Percentiles rank a stretch among this genome's conserved stretches.
These are phyloP conservation scores for Promerops cafer DNA, from an alignment of 2,113 vertebrate genomes.

Conservation along the genomic window DNA sequence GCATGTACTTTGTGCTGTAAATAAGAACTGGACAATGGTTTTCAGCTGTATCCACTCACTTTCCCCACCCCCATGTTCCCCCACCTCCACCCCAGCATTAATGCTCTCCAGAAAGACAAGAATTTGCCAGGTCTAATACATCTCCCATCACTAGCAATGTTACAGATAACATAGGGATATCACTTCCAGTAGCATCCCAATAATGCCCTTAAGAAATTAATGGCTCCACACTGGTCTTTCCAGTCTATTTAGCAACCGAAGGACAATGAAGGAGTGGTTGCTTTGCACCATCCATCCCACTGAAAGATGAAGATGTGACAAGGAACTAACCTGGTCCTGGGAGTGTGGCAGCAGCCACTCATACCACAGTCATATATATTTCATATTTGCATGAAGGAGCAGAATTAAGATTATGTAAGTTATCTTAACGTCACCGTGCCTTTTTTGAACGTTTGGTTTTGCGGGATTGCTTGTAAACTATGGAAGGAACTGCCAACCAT, in stretches of 20 bases:
- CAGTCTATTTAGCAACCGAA: not conserved
- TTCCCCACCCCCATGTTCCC: not conserved
- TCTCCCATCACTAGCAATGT: not conserved
- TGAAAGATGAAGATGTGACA: not conserved
- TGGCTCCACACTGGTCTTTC: not conserved
- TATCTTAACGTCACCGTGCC: not conserved
- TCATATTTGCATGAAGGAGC: not conserved
- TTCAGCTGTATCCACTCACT: not conserved
- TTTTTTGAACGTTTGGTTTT: not conserved
- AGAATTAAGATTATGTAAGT: not conserved
- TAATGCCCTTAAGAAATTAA: not conserved
- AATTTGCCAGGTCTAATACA: not conserved
- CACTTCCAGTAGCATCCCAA: not conserved
- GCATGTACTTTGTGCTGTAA: not conserved
- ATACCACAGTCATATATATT: too few relatives aligned
- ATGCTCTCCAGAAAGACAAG: not conserved
- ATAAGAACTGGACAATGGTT: not conserved
- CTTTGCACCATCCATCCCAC: not conserved
- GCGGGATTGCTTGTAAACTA: not conserved
- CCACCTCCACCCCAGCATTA: not conserved
- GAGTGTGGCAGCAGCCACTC: not conserved
- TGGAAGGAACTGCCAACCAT: not conserved
- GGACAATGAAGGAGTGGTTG: not conserved
- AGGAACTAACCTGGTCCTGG: not conserved
- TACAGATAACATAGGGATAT: rapidly evolving